phyloP scores from a whole-genome alignment of 2,797 vertebrate species.

The Neoniphon sammara region DNA sequence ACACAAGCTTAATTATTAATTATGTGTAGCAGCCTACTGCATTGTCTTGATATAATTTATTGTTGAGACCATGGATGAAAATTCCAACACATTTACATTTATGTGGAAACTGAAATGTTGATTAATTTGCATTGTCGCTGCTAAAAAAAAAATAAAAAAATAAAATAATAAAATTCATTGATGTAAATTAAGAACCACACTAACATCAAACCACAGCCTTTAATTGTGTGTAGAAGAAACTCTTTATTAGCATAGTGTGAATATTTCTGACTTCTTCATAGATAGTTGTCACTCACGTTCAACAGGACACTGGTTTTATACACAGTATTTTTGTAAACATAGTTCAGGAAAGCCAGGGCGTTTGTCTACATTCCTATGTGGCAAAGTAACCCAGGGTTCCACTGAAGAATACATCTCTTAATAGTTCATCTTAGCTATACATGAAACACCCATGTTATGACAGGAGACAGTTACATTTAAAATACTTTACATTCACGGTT shows the following conservation, averaged over 20 bases:
- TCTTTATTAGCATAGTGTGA: constrained; percentile 89
- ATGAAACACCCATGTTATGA: constrained; percentile 85
- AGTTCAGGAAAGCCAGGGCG: constrained; percentile 75
- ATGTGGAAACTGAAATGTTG: too few species aligned
- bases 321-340: constrained; percentile 85
- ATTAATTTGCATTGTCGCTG: too few species aligned
- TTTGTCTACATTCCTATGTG: constrained; percentile 69
- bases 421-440: constrained; percentile 85
- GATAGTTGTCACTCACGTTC: constrained; percentile 85
- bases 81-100: too few species aligned
- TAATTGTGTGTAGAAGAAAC: constrained; percentile 82
- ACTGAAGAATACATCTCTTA: constrained; percentile 76
- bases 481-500: constrained; percentile 88
- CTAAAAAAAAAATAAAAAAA: neutral
- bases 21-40: too few species aligned
- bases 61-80: too few species aligned
- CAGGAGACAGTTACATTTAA: constrained; percentile 83
- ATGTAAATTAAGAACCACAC: neutral
- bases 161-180: neutral
- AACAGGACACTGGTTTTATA: constrained; percentile 84
- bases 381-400: constrained; percentile 74
- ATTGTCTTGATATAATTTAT: too few species aligned
- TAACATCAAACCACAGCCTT: constrained; percentile 30
- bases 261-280: constrained; percentile 85
- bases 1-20: too few species aligned